These are phyloP conservation scores for Mimas tiliae DNA, from an alignment of 2,888 invertebrate species.

Conservation along the genomic window DNA sequence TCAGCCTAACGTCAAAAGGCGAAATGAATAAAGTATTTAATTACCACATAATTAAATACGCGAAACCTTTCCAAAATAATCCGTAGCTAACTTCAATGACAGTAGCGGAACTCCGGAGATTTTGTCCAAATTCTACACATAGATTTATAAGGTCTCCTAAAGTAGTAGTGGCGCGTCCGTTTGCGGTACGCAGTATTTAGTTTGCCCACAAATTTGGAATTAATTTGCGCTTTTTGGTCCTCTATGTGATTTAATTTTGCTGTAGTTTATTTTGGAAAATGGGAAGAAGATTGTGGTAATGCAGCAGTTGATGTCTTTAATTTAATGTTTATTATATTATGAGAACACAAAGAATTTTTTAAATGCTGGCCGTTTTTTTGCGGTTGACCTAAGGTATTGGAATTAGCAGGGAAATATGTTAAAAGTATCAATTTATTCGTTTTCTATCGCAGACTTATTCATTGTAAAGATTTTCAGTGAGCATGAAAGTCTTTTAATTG, in stretches of 20 bases:
- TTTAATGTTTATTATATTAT: neutral
- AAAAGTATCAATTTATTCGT: no score
- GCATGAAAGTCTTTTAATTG: no score
- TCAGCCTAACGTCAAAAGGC: neutral
- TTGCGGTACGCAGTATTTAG: conserved; percentile 31
- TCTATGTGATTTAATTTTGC: conserved; percentile 33
- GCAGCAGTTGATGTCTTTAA: neutral
- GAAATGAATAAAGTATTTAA: neutral
- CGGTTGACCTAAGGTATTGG: no score
- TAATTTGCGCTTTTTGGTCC: conserved; percentile 41
- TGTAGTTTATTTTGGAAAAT: neutral
- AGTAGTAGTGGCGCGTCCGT: conserved; percentile 30
- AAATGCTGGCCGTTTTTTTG: no score
- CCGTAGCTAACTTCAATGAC: conserved; percentile 8
- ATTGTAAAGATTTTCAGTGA: no score
- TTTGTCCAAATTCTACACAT: conserved; percentile 24
- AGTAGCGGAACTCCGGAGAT: conserved; percentile 8
- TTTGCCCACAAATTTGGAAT: conserved; percentile 45
- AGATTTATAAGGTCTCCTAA: conserved; percentile 26
- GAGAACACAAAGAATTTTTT: no score
- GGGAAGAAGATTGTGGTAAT: neutral
- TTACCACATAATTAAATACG: conserved; percentile 8
- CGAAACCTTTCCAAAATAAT: conserved; percentile 20
- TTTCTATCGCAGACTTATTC: no score
- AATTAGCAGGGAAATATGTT: no score